Evolutionary conservation across 2,797 vertebrate genomes (phyloP), one percentile per base, ranked within the genome.

Genomic region (Myotis pilosus): DNA sequence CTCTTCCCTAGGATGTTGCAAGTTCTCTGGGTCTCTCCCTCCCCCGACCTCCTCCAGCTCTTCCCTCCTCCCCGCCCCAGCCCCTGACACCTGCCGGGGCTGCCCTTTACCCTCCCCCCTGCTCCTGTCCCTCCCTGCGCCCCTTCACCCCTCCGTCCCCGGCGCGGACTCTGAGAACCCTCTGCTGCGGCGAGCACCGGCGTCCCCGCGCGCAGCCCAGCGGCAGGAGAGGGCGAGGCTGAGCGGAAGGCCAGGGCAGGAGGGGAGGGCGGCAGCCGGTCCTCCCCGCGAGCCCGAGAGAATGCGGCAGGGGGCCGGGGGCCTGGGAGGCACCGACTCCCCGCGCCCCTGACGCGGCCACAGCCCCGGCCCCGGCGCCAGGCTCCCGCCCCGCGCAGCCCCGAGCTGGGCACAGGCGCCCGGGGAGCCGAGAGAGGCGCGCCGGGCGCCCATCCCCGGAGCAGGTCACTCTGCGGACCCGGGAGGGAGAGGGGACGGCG

Each of bases 121-220:
- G 60, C 60, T 62, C 60, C 60, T 2, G 60, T 28, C 12, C 57
- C 28, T 30, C 60, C 30, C 10, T 28, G 60, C 30, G 66, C 69
- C 9, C 33, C 1, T 19, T 22, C 84, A 36, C 87, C 57, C 92
- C 20, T 19, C 55, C 38, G 28, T 69, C 53, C 75, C 60, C 9
- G 20, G 55, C 74, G 28, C 85, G 9, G 72, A 84, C 91, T 87
- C 57, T 84, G 89, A 95, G 91, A 85, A 91, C 85, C 71, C 69
- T 94, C 28, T 95, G 96, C 95, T 93, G 97, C 97, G 97, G 96
- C 89, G 33, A 38, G 79, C 51, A 92, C 87, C 38, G 20, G 78
- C 82, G 96, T 95, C 30, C 94, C 94, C 53, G 80, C 94, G 90
- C 93, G 92, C 96, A 94, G 93, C 89, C 96, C 93, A 71, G 92